Conservation (phyloP, 1,140 invertebrate genomes). For the Drosophila ficusphila region DNA sequence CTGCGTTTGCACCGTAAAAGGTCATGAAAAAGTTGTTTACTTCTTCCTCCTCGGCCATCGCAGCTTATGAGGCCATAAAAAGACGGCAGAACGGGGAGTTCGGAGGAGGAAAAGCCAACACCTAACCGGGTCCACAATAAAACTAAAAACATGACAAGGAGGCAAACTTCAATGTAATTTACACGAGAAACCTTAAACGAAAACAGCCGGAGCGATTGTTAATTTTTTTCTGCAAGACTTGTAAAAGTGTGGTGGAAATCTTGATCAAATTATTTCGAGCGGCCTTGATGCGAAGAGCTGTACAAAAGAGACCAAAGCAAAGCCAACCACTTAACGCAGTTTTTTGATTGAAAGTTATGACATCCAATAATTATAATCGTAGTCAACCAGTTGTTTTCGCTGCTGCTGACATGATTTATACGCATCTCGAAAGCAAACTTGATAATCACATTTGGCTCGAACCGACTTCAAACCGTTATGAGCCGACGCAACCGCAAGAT, state of each 20-base stretch:
- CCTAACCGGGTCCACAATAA: slow-evolving; percentile 39
- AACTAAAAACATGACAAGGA: slow-evolving; percentile 43
- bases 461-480: slow-evolving; percentile 48
- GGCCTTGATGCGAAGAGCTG: slow-evolving; percentile 20
- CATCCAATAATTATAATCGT: slow-evolving; percentile 44
- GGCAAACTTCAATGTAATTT: slow-evolving; percentile 59
- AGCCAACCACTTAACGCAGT: slow-evolving; percentile 3
- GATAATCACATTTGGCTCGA: slow-evolving; percentile 34
- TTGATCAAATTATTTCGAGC: slow-evolving; percentile 16
- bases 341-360: slow-evolving; percentile 36
- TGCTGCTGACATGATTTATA: slow-evolving; percentile 33
- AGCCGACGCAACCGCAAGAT: slow-evolving; percentile 19
- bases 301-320: slow-evolving; percentile 7
- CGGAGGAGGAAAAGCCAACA: slow-evolving; percentile 18
- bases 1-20: slow-evolving; percentile 56
- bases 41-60: slow-evolving; percentile 12
- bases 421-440: slow-evolving; percentile 15
- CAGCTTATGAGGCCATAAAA: slow-evolving; percentile 62
- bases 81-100: slow-evolving; percentile 17
- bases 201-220: slow-evolving; percentile 8
- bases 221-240: slow-evolving; percentile 10
- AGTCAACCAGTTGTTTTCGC: slow-evolving; percentile 17
- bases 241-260: slow-evolving; percentile 10
- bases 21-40: slow-evolving; percentile 56
- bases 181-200: slow-evolving; percentile 46